phyloP scores from a whole-genome alignment of 2,888 invertebrate genomes.

The Drosophila conformis region DNA sequence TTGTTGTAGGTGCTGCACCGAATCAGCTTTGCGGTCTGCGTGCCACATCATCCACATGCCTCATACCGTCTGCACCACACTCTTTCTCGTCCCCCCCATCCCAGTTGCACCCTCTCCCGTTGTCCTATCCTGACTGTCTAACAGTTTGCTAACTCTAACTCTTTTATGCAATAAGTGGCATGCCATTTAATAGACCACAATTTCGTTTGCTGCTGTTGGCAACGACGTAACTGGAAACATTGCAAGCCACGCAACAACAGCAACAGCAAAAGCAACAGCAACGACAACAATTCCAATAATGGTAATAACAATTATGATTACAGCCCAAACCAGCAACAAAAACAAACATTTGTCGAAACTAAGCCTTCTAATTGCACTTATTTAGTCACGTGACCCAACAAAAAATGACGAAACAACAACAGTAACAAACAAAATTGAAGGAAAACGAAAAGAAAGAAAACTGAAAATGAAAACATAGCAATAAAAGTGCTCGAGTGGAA shows the following conservation, averaged over 20 bases:
- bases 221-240: conserved; percentile 28
- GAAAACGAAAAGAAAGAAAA: background rate
- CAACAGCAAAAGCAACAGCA: conserved; percentile 3
- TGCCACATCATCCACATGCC: conserved; percentile 15
- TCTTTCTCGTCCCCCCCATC: background rate
- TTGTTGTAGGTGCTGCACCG: conserved; percentile 21
- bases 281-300: conserved; percentile 9
- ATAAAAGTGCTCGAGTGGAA: background rate
- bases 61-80: background rate
- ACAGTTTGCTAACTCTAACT: conserved; percentile 8
- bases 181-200: conserved; percentile 68
- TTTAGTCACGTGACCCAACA: conserved; percentile 15
- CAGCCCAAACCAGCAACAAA: conserved; percentile 6
- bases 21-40: conserved; percentile 32
- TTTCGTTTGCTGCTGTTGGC: conserved; percentile 55
- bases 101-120: background rate
- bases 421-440: background rate
- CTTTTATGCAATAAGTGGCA: conserved; percentile 66
- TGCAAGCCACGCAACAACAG: conserved; percentile 33
- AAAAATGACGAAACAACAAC: background rate
- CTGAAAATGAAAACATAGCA: background rate
- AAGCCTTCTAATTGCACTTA: conserved; percentile 32
- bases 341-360: conserved; percentile 18
- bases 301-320: conserved; percentile 33
- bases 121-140: background rate